phyloP scores from a whole-genome alignment of 2,113 vertebrate species.

The Mellivora capensis region DNA sequence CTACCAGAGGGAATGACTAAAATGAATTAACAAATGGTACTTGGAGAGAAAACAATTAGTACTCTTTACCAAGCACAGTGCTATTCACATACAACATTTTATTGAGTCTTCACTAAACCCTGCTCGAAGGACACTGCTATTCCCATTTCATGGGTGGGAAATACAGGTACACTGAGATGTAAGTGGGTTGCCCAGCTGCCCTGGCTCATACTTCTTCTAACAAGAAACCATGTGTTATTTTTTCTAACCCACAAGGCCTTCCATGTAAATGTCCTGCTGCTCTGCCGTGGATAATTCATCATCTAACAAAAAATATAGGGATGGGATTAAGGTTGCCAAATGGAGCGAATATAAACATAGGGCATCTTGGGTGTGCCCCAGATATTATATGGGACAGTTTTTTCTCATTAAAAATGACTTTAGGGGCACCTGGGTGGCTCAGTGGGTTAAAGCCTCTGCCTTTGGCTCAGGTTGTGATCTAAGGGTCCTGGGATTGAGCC shows the following conservation, averaged over 20 bases:
- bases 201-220: neutral
- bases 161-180: neutral
- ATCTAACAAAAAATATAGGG: neutral
- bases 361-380: neutral
- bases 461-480: too few relatives aligned
- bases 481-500: too few relatives aligned
- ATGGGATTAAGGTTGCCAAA: neutral
- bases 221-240: neutral
- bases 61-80: neutral
- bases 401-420: neutral
- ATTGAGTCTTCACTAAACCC: neutral
- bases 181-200: neutral
- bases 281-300: neutral
- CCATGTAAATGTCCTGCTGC: neutral
- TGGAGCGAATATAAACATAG: slow-evolving; percentile 1
- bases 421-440: too few relatives aligned
- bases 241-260: neutral
- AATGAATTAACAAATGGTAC: neutral
- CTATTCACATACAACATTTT: neutral
- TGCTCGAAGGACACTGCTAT: too few relatives aligned
- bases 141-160: neutral
- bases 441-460: too few relatives aligned
- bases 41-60: neutral
- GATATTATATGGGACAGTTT: neutral
- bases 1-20: neutral